Evolutionary conservation across 2,113 vertebrate genomes (phyloP), one percentile per base, ranked within the genome.

Genomic region (Poecilia latipinna): DNA sequence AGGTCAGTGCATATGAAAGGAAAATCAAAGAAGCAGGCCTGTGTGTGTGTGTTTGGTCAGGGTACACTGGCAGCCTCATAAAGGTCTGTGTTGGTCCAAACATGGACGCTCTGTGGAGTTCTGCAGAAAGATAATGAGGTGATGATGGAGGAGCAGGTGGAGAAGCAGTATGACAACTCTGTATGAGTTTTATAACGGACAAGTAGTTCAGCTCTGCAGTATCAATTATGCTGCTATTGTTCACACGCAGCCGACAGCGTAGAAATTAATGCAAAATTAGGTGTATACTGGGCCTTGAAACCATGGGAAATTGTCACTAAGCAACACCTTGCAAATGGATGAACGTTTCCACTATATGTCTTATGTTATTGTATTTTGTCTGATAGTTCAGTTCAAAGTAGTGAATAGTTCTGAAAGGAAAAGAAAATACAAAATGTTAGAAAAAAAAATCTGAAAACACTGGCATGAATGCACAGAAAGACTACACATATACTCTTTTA

Each of bases 111-210:
- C 29, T 77, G 44, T 24, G 13, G 26, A 31, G 31, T 65, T 72
- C 79, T 54, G 54, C 29, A 22, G 4, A 11, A 42, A 29, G 44
- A 80, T 48, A 78, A 65, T 67, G 67, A 75, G 6, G 74, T 82
- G 86, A 79, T 84, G 80, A 90, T 8, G 37, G 83, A 86, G 39
- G 8, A 71, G 74, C 89, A 88, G 89, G 80, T 92, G 89, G 35
- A 6, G 68, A 15, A 70, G 24, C 5, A 8, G 3, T 37, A 72
- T 71, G 74, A 13, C 3, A 42, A 54, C 57, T 80, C 71, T 8
- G 63, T 68, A 74, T 35, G 33, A 82, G 65, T 35, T 69, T 65
- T 28, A 54, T 76, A 80, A 78, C n/a, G 29, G 73, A 83, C 3
- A 1, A 73, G 51, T 15, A 22, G 28, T 10, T 61, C 11, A 35